phyloP scores from a whole-genome alignment of 1,140 invertebrate species.

The Ooceraea biroi region DNA sequence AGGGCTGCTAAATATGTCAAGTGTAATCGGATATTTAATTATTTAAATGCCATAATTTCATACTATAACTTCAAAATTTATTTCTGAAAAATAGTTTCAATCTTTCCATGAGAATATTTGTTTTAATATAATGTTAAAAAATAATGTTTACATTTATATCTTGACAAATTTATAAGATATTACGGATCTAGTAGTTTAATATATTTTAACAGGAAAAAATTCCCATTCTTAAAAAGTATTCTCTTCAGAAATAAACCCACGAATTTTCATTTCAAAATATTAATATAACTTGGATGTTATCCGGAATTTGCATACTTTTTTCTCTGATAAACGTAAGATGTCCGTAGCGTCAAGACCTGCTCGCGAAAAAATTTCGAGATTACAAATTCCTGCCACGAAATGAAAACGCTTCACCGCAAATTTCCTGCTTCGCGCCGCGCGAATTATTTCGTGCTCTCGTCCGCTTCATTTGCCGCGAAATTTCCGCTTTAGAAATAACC shows the following conservation, averaged over 20 bases:
- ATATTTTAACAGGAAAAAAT: constrained; percentile 9
- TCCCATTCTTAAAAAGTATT: neutral
- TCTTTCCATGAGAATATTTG: neutral
- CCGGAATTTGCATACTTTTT: constrained; percentile 35
- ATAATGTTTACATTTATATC: constrained; percentile 5
- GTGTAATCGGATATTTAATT: constrained; percentile 7
- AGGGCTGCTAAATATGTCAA: neutral
- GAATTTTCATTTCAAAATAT: constrained; percentile 16
- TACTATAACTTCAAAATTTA: neutral
- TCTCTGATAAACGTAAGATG: neutral
- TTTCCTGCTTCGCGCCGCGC: constrained; percentile 36
- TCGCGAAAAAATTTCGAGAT: constrained; percentile 52
- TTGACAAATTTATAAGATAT: neutral
- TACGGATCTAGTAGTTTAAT: neutral
- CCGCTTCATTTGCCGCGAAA: constrained; percentile 43
- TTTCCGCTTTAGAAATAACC: constrained; percentile 41
- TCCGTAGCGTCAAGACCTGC: constrained; percentile 15
- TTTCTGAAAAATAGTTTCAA: neutral
- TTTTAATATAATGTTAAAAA: neutral
- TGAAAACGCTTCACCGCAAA: constrained; percentile 34
- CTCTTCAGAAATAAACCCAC: neutral
- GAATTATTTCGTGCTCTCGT: constrained; percentile 41
- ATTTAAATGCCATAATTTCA: neutral
- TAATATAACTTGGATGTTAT: constrained; percentile 28
- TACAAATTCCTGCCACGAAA: constrained; percentile 49